A percentile compares a stretch with the other conserved stretches of the same genome.
Conservation (phyloP, 1,140 invertebrate genomes). For the Megathymus violae region DNA sequence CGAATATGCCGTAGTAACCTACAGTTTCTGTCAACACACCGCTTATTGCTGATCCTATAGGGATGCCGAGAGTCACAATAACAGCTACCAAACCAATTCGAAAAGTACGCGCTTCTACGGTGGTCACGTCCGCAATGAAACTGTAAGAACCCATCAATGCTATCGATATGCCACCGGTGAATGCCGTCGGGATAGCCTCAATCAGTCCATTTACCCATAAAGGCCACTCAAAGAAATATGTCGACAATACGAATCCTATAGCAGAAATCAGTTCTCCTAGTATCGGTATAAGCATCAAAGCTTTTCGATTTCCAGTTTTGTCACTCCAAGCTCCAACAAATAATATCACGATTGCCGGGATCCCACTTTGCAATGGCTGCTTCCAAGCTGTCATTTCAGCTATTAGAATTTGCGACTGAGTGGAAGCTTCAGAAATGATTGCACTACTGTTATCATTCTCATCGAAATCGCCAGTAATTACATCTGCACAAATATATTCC, state of each 20-base stretch:
- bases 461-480: slow-evolving; percentile 62
- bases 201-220: slow-evolving; percentile 82
- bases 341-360: slow-evolving; percentile 84
- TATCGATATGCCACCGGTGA: slow-evolving; percentile 82
- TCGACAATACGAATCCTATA: slow-evolving; percentile 80
- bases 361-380: slow-evolving; percentile 80
- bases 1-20: slow-evolving; percentile 80
- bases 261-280: slow-evolving; percentile 81
- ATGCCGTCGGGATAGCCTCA: slow-evolving; percentile 81
- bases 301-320: slow-evolving; percentile 84
- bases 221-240: slow-evolving; percentile 81
- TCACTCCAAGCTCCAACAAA: slow-evolving; percentile 87
- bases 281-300: slow-evolving; percentile 83
- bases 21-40: slow-evolving; percentile 71
- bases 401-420: slow-evolving; percentile 77
- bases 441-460: slow-evolving; percentile 45
- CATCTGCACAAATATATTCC: slow-evolving; percentile 78
- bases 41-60: slow-evolving; percentile 74
- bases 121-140: slow-evolving; percentile 85
- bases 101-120: slow-evolving; percentile 83
- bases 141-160: slow-evolving; percentile 84
- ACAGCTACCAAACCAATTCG: slow-evolving; percentile 84
- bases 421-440: slow-evolving; percentile 55
- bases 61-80: slow-evolving; percentile 78
- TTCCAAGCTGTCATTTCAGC: slow-evolving; percentile 84